phyloP scores from a whole-genome alignment of 1,140 invertebrate genomes.

The Eupeodes corollae region DNA sequence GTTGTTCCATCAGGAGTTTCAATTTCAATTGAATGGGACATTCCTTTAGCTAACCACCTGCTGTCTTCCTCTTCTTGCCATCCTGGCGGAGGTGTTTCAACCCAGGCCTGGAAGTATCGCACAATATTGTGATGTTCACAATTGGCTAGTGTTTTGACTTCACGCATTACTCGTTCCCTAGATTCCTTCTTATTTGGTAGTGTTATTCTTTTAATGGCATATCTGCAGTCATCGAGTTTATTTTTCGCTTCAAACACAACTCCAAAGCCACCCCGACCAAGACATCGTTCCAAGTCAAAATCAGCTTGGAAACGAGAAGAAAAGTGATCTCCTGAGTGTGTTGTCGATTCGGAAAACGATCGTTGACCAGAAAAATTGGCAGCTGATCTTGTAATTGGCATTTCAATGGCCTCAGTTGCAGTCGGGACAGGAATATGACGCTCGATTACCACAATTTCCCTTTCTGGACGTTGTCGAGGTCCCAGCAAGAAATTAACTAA shows the following conservation, averaged over 20 bases:
- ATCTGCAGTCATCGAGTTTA: conserved; percentile 87
- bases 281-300: conserved; percentile 70
- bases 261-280: conserved; percentile 93
- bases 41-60: conserved; percentile 43
- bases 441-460: conserved; percentile 37
- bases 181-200: conserved; percentile 70
- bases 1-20: conserved; percentile 31
- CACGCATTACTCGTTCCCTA: conserved; percentile 77
- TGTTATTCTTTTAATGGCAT: conserved; percentile 90
- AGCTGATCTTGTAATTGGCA: conserved; percentile 8
- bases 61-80: conserved; percentile 78
- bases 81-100: conserved; percentile 74
- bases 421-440: conserved; percentile 35
- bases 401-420: conserved; percentile 32
- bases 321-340: conserved; percentile 28
- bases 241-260: conserved; percentile 93
- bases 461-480: conserved; percentile 32
- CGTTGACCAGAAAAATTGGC: conserved; percentile 8
- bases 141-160: conserved; percentile 87
- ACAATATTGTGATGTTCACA: conserved; percentile 92
- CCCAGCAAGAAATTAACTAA: conserved; percentile 48
- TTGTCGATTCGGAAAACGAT: conserved; percentile 29
- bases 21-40: conserved; percentile 35
- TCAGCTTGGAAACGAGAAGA: conserved; percentile 65
- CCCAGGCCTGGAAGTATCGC: conserved; percentile 82